Conservation (phyloP, 1,140 invertebrate species). For the Lucilia sericata region DNA sequence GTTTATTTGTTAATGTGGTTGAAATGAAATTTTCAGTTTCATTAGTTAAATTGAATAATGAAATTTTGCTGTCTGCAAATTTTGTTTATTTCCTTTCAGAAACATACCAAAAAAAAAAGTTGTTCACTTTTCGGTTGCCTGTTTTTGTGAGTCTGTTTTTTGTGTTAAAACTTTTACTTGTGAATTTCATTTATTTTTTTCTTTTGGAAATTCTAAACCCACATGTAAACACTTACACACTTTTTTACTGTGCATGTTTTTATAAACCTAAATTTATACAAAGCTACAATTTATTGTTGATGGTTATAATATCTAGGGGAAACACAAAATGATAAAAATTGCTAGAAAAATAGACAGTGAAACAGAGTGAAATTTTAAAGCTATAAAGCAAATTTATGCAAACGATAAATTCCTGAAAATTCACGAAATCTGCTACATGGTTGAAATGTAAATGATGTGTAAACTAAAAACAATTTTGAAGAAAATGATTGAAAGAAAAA, state of each 20-base stretch:
- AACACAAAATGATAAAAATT: not conserved
- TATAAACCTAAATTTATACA: too few relatives aligned
- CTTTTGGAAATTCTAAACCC: too few relatives aligned
- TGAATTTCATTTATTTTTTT: too few relatives aligned
- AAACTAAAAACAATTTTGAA: too few relatives aligned
- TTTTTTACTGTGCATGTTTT: too few relatives aligned
- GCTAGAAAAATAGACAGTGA: not conserved
- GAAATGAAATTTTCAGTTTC: slow-evolving; percentile 67
- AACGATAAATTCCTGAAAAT: slow-evolving; percentile 63
- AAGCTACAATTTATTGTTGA: not conserved
- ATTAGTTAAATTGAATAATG: slow-evolving; percentile 68
- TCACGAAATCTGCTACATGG: slow-evolving; percentile 45
- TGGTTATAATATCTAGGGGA: not conserved
- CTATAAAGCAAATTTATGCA: slow-evolving; percentile 68
- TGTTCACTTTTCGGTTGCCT: not conserved
- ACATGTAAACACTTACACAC: too few relatives aligned
- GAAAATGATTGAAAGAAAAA: too few relatives aligned
- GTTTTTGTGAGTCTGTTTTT: not conserved
- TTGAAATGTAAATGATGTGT: slow-evolving; percentile 32
- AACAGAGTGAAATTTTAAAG: slow-evolving; percentile 35
- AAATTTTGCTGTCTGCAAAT: slow-evolving; percentile 50
- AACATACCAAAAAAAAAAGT: not conserved
- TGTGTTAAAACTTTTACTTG: not conserved
- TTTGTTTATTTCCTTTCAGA: not conserved
- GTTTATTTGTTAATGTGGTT: slow-evolving; percentile 63